These are phyloP conservation scores for Pectinophora gossypiella DNA, from an alignment of 1,140 invertebrate species.

Conservation along the genomic window DNA sequence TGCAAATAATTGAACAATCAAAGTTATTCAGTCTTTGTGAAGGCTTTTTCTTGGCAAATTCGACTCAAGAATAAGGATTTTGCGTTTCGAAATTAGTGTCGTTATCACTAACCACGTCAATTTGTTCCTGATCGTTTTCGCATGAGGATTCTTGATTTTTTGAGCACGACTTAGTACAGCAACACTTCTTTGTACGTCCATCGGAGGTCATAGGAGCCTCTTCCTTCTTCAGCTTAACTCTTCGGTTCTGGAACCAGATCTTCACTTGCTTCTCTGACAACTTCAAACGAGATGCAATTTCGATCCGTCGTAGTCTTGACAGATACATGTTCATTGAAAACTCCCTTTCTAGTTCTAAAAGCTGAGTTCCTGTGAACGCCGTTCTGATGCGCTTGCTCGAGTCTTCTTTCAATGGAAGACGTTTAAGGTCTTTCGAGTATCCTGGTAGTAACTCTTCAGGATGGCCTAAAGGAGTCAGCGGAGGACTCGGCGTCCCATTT, in stretches of 20 bases:
- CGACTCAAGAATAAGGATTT: constrained; percentile 49
- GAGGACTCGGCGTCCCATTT: constrained; percentile 76
- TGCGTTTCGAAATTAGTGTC: constrained; percentile 46
- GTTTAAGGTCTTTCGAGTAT: constrained; percentile 56
- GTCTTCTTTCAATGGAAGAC: constrained; percentile 67
- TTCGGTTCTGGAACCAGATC: constrained; percentile 95
- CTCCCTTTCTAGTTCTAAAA: constrained; percentile 93
- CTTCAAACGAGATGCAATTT: constrained; percentile 91
- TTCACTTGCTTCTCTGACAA: constrained; percentile 96
- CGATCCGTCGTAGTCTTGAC: constrained; percentile 90
- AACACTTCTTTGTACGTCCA: constrained; percentile 47
- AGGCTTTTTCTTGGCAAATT: too few relatives aligned
- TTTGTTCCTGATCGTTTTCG: constrained; percentile 60
- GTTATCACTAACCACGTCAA: constrained; percentile 64
- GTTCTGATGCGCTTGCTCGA: constrained; percentile 90
- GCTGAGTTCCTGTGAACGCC: constrained; percentile 94
- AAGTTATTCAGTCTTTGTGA: too few relatives aligned
- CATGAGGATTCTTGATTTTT: constrained; percentile 36
- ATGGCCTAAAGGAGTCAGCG: constrained; percentile 74
- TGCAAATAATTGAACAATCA: too few relatives aligned
- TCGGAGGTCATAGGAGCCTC: constrained; percentile 41
- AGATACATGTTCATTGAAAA: constrained; percentile 94
- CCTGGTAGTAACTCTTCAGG: constrained; percentile 70
- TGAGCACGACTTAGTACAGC: constrained; percentile 50
- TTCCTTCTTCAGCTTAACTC: constrained; percentile 94